Evolutionary conservation across 2,797 vertebrate species (phyloP).

Genomic region (Acanthurus leucopareius): DNA sequence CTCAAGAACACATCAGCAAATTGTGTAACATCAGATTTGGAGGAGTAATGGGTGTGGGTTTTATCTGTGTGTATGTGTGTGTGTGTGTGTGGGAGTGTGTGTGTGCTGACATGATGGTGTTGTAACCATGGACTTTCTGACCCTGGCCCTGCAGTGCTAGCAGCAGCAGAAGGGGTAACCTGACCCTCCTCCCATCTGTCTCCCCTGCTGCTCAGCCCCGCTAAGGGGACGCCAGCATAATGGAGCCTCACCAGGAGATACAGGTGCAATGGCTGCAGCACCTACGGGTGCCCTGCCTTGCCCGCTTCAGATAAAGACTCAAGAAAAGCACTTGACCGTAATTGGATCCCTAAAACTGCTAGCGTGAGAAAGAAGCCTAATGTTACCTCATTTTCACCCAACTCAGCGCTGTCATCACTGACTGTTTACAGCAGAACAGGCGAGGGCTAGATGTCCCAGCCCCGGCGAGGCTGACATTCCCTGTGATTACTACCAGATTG

Average conservation of each 20-base stretch:
- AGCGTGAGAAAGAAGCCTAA: slow-evolving; percentile 59
- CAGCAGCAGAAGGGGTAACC: slow-evolving; percentile 83
- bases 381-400: slow-evolving; percentile 66
- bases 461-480: slow-evolving; percentile 5
- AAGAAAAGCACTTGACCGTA: slow-evolving; percentile 77
- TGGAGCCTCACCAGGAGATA: slow-evolving; percentile 77
- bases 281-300: slow-evolving; percentile 71
- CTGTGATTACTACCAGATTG: slow-evolving; percentile 43
- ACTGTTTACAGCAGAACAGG: slow-evolving; percentile 52
- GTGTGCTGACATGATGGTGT: slow-evolving; percentile 56
- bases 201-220: slow-evolving; percentile 83
- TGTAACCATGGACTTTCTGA: slow-evolving; percentile 79
- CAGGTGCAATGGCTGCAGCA: slow-evolving; percentile 81
- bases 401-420: slow-evolving; percentile 23
- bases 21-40: slow-evolving; percentile 44
- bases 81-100: slow-evolving; percentile 6
- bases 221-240: slow-evolving; percentile 70
- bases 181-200: slow-evolving; percentile 89
- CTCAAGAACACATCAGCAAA: background rate
- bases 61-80: background rate
- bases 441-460: slow-evolving; percentile 51
- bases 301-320: slow-evolving; percentile 65
- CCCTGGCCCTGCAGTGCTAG: slow-evolving; percentile 68
- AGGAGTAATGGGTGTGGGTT: slow-evolving; percentile 13
- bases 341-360: slow-evolving; percentile 67